Evolutionary conservation across 2,888 invertebrate genomes (phyloP).

Genomic region (Meiosimyza decipiens): DNA sequence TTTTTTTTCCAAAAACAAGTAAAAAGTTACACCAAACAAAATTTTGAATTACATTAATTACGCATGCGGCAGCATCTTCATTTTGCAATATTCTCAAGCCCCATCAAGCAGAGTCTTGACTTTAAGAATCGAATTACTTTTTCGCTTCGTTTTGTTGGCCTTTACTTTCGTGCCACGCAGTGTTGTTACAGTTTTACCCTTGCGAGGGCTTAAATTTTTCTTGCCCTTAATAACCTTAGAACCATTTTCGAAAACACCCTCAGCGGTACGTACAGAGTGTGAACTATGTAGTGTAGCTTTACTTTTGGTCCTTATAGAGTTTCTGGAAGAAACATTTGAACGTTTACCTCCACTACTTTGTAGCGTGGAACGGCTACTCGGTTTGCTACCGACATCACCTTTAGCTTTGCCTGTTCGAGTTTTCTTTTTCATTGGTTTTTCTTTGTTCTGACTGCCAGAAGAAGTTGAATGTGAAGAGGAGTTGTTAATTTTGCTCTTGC

Average conservation of each 20-base stretch:
- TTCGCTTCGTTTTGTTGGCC: constrained; percentile 28
- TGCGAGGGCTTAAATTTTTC: not conserved
- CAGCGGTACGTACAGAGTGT: not conserved
- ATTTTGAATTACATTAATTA: no score
- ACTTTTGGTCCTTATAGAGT: not conserved
- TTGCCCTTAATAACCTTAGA: constrained; percentile 8
- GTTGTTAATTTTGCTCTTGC: constrained; percentile 15
- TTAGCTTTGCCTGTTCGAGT: not conserved
- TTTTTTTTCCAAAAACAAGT: not conserved
- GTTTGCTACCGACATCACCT: not conserved
- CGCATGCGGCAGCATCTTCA: no score
- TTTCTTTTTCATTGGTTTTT: not conserved
- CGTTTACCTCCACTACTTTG: not conserved
- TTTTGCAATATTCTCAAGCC: not conserved
- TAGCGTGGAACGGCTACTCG: not conserved
- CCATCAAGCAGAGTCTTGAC: not conserved
- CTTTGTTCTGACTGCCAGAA: not conserved
- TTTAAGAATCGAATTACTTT: not conserved
- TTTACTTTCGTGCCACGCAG: constrained; percentile 15
- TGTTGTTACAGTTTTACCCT: not conserved
- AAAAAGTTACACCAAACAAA: not conserved
- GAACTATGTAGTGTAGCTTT: not conserved
- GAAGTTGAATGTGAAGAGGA: not conserved
- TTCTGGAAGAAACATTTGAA: constrained; percentile 3
- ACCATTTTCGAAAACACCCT: constrained; percentile 17